Base-by-base conservation (phyloP, 2,797 vertebrate species). In the Tamandua tetradactyla region DNA sequence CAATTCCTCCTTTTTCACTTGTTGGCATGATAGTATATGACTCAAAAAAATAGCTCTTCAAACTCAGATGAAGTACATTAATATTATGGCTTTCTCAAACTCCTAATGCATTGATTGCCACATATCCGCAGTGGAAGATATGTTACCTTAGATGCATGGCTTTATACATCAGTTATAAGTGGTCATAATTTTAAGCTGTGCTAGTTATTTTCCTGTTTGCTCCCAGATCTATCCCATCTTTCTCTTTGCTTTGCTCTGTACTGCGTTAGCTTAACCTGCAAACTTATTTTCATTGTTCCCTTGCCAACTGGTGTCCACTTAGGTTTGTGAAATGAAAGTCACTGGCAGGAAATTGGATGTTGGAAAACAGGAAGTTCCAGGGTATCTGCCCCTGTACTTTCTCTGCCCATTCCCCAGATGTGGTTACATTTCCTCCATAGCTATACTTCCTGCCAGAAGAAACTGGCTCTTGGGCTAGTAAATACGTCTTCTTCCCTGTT, bases 251-350 rank as follows among this genome's bases (percentile, higher is more conserved):
- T 35, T 64, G 22, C 57, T 89, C 9, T 79, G 32, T 32, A 15
- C 22, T 83, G 7, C 30, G 10, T 4, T 14, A 10, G 35, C 5
- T 47, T 55, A 55, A 27, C 20, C 14, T 57, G 20, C 8, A 72
- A 61, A 69, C 0, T 3, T 47, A 32, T 66, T 18, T 22, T 23
- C 44, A 9, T 13, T 35, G 23, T 27, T 91, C 37, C 35, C 75
- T 80, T 91, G 47, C 9, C 32, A 69, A n/a, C 25, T 64, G 25
- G 20, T 49, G 6, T 18, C 4, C 12, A 22, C 5, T 23, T 44
- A n/a, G 18, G 23, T 55, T 55, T 88, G 61, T 94, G 59, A 93
- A 76, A 85, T 27, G 40, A 44, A 92, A 94, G 25, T 30, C 55
- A 27, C 9, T 27, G 17, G n/a, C 22, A 1, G 59, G 59, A 35